These are phyloP conservation scores for Ecliptopera silaceata DNA, from an alignment of 2,888 invertebrate genomes.

Conservation along the genomic window DNA sequence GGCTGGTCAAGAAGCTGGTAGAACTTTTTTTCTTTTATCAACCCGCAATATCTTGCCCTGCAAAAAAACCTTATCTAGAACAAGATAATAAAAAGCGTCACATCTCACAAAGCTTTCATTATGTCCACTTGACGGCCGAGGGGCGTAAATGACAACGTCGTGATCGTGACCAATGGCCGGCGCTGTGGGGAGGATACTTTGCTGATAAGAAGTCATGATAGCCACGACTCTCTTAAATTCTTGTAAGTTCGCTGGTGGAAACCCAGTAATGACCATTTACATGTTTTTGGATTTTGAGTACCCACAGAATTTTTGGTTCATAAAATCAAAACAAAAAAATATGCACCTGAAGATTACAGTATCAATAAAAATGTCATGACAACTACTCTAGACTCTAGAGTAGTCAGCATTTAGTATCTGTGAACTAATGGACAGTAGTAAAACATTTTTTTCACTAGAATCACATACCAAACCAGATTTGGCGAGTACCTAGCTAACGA, in stretches of 20 bases:
- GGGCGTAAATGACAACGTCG: constrained; percentile 63
- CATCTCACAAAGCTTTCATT: constrained; percentile 17
- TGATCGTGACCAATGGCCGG: constrained; percentile 70
- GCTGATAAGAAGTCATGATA: constrained; percentile 53
- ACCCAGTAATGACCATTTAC: constrained; percentile 24
- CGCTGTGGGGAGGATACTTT: constrained; percentile 58
- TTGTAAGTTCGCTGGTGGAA: constrained; percentile 10
- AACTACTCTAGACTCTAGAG: no score
- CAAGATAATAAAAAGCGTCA: constrained; percentile 11
- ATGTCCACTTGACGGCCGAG: constrained; percentile 38
- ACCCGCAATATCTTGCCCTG: neutral
- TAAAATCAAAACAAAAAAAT: no score
- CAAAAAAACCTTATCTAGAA: constrained; percentile 5
- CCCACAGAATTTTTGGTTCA: no score
- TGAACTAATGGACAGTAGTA: no score
- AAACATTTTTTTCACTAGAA: no score
- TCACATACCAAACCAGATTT: no score
- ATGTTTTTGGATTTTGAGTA: neutral
- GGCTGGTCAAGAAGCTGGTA: neutral
- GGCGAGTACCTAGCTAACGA: no score
- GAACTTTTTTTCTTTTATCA: neutral
- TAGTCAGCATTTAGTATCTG: no score
- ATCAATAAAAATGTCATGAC: no score
- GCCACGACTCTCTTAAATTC: constrained; percentile 37
- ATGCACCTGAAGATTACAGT: no score